A percentile compares a stretch with the other conserved stretches of the same genome.
These are phyloP conservation scores for Promerops cafer DNA, from an alignment of 2,113 vertebrate genomes.

Conservation along the genomic window DNA sequence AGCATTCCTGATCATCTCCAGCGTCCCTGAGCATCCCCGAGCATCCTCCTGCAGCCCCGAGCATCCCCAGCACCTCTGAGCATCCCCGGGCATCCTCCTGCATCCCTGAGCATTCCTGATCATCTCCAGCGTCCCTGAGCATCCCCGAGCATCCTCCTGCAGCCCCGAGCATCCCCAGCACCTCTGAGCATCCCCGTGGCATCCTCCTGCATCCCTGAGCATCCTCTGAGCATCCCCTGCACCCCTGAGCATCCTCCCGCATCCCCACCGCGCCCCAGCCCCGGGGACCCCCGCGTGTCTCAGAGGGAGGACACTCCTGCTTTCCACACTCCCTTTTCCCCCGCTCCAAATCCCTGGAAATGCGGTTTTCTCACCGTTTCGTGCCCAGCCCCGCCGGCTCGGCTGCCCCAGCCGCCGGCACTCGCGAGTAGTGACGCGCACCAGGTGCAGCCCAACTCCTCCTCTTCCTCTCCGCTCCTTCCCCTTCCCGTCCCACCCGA, in stretches of 20 bases:
- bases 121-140: background rate
- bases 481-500: background rate
- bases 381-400: background rate
- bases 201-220: background rate
- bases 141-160: background rate
- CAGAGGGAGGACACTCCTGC: background rate
- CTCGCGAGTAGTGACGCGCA: background rate
- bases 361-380: background rate
- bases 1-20: background rate
- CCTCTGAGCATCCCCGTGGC: too few species aligned
- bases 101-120: background rate
- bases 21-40: background rate
- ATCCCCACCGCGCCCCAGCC: background rate
- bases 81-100: too few species aligned
- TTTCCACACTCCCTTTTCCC: background rate
- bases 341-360: rapidly evolving
- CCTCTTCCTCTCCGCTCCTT: background rate
- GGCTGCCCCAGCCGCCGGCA: background rate
- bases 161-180: background rate
- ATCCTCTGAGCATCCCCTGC: background rate
- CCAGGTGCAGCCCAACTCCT: background rate
- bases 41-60: background rate
- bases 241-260: background rate
- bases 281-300: too few species aligned
- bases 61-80: background rate